Evolutionary conservation across 1,140 invertebrate genomes (phyloP), one percentile per base, ranked within the genome.

Genomic region (Bombus cullumanus): DNA sequence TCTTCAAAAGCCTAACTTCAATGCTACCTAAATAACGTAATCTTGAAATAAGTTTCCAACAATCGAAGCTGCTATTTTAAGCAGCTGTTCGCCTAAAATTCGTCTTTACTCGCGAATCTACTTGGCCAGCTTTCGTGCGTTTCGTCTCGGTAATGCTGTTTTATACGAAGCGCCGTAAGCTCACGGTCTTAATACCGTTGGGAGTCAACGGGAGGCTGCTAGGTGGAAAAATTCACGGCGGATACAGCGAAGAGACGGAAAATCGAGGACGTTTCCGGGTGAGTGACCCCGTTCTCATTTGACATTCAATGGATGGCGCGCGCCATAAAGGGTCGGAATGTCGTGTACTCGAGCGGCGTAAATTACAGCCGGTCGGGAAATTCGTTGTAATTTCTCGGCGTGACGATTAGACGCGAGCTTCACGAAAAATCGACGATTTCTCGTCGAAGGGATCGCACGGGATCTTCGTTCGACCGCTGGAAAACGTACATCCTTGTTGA

Each of bases 341-440:
- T 89, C 86, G 86, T 77, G 86, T 88, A 85, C 81, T 80, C 43
- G 81, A 47, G 68, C 66, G 77, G 88, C 47, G 82, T 88, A 89
- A 89, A 88, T 89, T 89, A 89, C 78, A 73, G n/a, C 53, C 25
- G 39, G 59, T 64, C 72, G 34, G 73, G 47, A 88, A 89, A 88
- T 80, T 89, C 86, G 86, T 83, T 81, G 88, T 85, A 89, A 88
- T 89, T 88, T 89, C 88, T 78, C 77, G 53, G 41, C 77, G 77
- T 88, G 88, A 89, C 77, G 86, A 89, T 89, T 89, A 89, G 86
- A 85, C 75, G 76, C 73, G 75, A 69, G 78, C 71, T 74, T n/a
- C 37, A 59, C 68, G 88, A 85, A 81, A 85, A 77, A 81, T 57
- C 66, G 57, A n/a, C 81, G 59, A 85, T 88, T 85, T 85, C 86